These are phyloP conservation scores for Istiophorus platypterus DNA, from an alignment of 2,113 vertebrate species.

Conservation along the genomic window DNA sequence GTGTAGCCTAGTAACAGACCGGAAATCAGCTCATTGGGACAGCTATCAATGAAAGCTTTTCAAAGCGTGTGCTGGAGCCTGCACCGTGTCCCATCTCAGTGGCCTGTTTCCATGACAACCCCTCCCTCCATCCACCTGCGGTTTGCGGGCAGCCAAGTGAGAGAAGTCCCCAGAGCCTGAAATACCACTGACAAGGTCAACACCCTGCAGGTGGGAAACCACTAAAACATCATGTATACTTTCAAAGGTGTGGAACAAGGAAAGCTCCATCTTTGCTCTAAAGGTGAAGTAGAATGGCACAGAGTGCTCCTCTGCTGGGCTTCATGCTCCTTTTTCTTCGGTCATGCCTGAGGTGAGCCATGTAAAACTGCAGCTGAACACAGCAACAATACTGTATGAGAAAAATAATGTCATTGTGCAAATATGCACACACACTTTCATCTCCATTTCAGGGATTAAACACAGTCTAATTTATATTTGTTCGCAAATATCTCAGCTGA, in stretches of 20 bases:
- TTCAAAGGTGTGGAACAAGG: slow-evolving; percentile 58
- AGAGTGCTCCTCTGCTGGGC: slow-evolving; percentile 2
- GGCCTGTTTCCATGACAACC: slow-evolving; percentile 84
- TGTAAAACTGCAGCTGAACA: neutral
- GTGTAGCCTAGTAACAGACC: slow-evolving; percentile 56
- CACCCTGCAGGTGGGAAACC: slow-evolving; percentile 73
- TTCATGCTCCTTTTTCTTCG: neutral
- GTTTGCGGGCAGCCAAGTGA: slow-evolving; percentile 69
- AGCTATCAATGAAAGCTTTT: slow-evolving; percentile 76
- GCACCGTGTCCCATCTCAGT: slow-evolving; percentile 67
- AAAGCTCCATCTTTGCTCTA: slow-evolving; percentile 33
- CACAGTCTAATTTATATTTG: slow-evolving; percentile 8
- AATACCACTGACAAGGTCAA: slow-evolving; percentile 83
- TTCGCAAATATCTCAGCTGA: slow-evolving; percentile 7
- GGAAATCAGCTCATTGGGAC: slow-evolving; percentile 71
- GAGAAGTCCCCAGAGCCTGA: slow-evolving; percentile 72
- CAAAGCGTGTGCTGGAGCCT: slow-evolving; percentile 63
- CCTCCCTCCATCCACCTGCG: slow-evolving; percentile 71
- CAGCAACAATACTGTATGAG: neutral
- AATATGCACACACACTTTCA: neutral
- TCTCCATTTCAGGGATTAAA: neutral
- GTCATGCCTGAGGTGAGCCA: neutral
- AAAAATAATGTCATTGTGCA: neutral
- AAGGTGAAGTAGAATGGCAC: slow-evolving; percentile 44
- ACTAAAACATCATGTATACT: slow-evolving; percentile 65